Base-by-base conservation (phyloP, 1,140 invertebrate species). In the Zeugodacus cucurbitae region DNA sequence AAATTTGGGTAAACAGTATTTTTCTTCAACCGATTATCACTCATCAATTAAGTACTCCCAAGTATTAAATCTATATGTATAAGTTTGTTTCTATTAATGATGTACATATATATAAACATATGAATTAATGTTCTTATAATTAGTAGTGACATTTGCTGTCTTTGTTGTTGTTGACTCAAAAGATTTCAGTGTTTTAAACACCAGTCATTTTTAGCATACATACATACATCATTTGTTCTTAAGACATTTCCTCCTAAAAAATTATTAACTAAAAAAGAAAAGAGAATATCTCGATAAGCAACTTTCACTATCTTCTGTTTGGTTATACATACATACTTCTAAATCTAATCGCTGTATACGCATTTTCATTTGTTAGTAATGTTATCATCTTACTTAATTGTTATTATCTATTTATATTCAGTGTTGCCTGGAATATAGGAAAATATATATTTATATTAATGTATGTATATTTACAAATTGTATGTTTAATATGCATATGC, bases 371-470 rank as follows among this genome's bases (percentile, higher is more conserved):
- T 54, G 48, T 54, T 34, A 26, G 64, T 70, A 20, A 32, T 29
- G 22, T 70, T 70, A 26, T 82, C 3, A 22, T 74, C 34, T 82
- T 74, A 41, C 34, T 48, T 82, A 41, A 48, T 82, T 82, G 29
- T 11, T 14, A 82, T 87, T 58, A 58, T 32, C 59, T 59, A 64
- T 87, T 87, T 59, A 54, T 59, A 87, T 58, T 87, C 34, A 48
- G 10, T 87, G n/a, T 64, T 64, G n/a, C 34, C 59, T 87, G 37
- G 32, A 59, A 87, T 87, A 62, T 87, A 87, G 86, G 86, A 87
- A 87, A 87, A 87, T 87, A 87, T 87, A 87, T 87, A 48, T 82
- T 41, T 82, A 48, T 87, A 48, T 82, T 14, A 26, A 48, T 82
- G 74, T 48, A 26, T 74, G 29, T 67, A 74, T 74, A 74, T 48